A percentile compares a stretch with the other conserved stretches of the same genome.
phyloP scores from a whole-genome alignment of 2,113 vertebrate species.

The Stegostoma tigrinum region DNA sequence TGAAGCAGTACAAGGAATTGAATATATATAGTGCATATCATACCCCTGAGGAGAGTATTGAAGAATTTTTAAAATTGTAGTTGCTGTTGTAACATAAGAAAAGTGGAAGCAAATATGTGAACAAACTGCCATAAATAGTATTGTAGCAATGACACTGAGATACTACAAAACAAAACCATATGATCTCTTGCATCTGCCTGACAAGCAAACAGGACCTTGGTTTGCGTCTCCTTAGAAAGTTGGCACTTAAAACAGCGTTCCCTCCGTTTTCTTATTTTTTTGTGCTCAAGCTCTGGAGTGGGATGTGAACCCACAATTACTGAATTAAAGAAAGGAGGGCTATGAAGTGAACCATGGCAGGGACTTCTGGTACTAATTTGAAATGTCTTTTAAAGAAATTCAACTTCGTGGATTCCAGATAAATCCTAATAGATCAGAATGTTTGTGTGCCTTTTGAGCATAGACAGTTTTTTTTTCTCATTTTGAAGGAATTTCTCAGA shows the following conservation, averaged over 20 bases:
- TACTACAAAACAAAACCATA: background rate
- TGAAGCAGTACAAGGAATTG: background rate
- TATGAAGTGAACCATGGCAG: background rate
- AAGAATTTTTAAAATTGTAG: background rate
- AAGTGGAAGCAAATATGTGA: background rate
- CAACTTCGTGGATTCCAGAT: background rate
- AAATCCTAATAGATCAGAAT: background rate
- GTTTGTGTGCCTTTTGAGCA: background rate
- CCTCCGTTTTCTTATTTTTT: background rate
- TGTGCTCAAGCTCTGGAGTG: background rate
- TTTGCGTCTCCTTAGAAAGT: background rate
- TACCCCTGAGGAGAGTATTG: no score
- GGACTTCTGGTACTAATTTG: background rate
- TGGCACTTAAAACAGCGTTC: background rate
- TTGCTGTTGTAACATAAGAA: background rate
- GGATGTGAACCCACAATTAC: background rate
- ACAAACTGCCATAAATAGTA: background rate
- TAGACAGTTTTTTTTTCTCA: background rate
- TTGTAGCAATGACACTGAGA: no score
- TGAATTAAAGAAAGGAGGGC: background rate
- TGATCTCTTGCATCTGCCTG: background rate
- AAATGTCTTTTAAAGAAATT: background rate
- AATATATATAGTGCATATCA: no score
- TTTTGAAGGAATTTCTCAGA: slow-evolving; percentile 76
- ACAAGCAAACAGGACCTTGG: background rate